A percentile compares a stretch with the other conserved stretches of the same genome.
Conservation (phyloP, 2,888 invertebrate genomes). For the Xestia xanthographa region DNA sequence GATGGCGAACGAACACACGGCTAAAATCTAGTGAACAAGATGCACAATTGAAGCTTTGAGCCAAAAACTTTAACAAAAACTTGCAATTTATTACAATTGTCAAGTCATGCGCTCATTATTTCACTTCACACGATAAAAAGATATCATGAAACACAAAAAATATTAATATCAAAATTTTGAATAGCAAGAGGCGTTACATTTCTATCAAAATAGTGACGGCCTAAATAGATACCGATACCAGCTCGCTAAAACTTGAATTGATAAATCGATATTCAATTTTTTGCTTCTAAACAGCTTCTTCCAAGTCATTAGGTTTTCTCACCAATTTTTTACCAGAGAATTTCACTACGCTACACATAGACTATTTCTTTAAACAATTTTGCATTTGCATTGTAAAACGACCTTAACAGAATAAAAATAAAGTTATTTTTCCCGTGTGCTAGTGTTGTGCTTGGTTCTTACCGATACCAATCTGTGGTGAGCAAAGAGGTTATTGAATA, state of each 20-base stretch:
- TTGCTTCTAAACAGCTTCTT: constrained; percentile 61
- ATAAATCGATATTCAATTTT: constrained; percentile 62
- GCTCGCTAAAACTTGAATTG: constrained; percentile 49
- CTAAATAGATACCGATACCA: constrained; percentile 51
- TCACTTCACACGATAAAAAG: constrained; percentile 30
- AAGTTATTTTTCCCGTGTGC: constrained; percentile 53
- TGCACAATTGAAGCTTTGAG: constrained; percentile 1
- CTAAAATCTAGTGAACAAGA: background rate
- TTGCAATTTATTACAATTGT: constrained; percentile 26
- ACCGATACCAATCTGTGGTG: constrained; percentile 84
- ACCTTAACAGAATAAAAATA: constrained; percentile 42
- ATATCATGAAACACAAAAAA: constrained; percentile 10
- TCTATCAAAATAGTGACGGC: constrained; percentile 56
- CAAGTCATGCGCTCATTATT: constrained; percentile 50
- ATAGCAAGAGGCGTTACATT: constrained; percentile 50
- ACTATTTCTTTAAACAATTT: constrained; percentile 69
- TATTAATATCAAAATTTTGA: constrained; percentile 24
- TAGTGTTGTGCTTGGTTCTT: constrained; percentile 56
- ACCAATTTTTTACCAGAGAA: constrained; percentile 70
- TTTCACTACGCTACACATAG: constrained; percentile 68
- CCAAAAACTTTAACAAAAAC: constrained; percentile 29
- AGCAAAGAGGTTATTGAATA: constrained; percentile 86
- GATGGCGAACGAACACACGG: background rate
- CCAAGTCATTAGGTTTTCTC: constrained; percentile 71
- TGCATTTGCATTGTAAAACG: constrained; percentile 20